Conservation (phyloP, 2,888 invertebrate species). For the Lasioglossum marginatum region DNA sequence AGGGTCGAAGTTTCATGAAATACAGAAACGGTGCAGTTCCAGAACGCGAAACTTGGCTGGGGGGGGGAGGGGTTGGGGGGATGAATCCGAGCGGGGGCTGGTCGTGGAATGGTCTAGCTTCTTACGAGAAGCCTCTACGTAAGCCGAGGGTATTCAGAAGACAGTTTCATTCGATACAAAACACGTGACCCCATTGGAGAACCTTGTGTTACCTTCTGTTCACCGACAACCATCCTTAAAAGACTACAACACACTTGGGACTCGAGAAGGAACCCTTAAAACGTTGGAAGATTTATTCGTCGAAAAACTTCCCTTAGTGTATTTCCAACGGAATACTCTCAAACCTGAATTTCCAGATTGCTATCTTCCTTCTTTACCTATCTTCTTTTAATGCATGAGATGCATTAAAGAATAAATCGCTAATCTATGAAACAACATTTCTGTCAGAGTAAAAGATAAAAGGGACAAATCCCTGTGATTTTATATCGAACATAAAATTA, state of each 20-base stretch:
- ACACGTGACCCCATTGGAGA: slow-evolving; percentile 33
- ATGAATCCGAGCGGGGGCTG: background rate
- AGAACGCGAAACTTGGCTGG: background rate
- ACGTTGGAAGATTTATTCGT: slow-evolving; percentile 6
- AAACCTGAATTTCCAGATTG: background rate
- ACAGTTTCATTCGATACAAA: slow-evolving; percentile 28
- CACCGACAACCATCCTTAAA: slow-evolving; percentile 12
- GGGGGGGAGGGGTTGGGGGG: background rate
- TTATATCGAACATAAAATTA: background rate
- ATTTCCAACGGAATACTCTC: background rate
- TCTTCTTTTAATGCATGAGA: too few species aligned
- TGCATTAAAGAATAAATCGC: background rate
- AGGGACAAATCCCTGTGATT: background rate
- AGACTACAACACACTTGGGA: slow-evolving; percentile 8
- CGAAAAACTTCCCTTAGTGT: background rate
- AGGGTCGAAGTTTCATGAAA: background rate
- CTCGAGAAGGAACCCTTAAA: background rate
- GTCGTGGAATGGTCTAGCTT: slow-evolving; percentile 8
- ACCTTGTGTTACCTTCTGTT: slow-evolving; percentile 1
- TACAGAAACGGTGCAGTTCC: background rate
- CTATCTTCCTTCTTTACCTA: too few species aligned
- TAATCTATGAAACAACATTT: background rate
- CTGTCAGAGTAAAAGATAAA: background rate
- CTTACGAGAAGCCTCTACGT: background rate
- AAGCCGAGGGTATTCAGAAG: slow-evolving; percentile 25